Evolutionary conservation across 2,888 invertebrate genomes (phyloP).

Genomic region (Lamellibrachia satsuma): DNA sequence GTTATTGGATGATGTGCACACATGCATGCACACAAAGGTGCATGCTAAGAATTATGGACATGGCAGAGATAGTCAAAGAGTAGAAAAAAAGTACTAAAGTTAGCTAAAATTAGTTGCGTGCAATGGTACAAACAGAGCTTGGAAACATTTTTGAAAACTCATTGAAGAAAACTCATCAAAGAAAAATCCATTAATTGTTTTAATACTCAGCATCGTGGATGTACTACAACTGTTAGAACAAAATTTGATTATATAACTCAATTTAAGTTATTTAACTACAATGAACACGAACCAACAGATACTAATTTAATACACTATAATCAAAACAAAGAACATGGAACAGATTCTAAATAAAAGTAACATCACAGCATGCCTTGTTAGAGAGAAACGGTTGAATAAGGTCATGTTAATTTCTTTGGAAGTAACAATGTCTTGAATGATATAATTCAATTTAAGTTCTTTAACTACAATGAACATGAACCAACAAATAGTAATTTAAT

Average conservation of each 20-base stretch:
- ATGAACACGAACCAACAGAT: neutral
- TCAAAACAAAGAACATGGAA: neutral
- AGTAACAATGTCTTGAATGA: neutral
- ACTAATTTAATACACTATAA: neutral
- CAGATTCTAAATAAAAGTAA: neutral
- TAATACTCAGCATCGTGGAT: neutral
- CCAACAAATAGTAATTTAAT: constrained; percentile 9
- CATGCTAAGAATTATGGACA: neutral
- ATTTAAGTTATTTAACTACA: neutral
- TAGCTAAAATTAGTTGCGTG: neutral
- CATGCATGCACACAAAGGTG: neutral
- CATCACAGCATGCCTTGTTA: neutral
- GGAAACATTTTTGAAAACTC: neutral
- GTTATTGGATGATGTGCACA: neutral
- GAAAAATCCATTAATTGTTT: neutral
- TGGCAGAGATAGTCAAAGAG: neutral
- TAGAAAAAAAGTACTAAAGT: neutral
- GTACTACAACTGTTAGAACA: neutral
- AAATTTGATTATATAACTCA: neutral
- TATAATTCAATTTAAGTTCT: neutral
- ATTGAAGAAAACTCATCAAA: neutral
- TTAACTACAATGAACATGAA: neutral
- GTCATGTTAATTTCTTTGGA: neutral
- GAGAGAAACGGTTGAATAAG: neutral
- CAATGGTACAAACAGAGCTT: neutral